Evolutionary conservation across 2,888 invertebrate species (phyloP), one percentile per base, ranked within the genome.

Genomic region (Rhaphigaster nebulosa): DNA sequence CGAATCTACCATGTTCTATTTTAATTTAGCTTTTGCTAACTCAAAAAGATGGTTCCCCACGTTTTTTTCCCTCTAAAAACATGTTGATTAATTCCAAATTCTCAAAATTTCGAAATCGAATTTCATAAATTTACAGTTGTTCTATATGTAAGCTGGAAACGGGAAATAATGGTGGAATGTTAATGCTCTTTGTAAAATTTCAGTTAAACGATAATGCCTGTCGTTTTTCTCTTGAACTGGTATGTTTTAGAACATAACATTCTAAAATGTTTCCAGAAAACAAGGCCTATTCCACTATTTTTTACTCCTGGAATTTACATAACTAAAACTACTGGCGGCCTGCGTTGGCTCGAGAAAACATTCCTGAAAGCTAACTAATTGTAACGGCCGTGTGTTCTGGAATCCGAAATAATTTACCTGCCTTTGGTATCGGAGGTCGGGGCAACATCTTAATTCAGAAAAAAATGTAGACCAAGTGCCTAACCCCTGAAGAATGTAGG

Each of bases 371-470:
- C 20, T 76, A 76, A 76, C 70, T 76, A 38, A 76, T 76, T 76
- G 70, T 76, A 76, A 76, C 70, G 34, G 70, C 70, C 20, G 34
- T 76, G 45, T 26, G n/a, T 84, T 41, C 45, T 45, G 84, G 84
- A 84, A 84, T 50, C 15, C n/a, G 84, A 84, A 41, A 84, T 84
- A 84, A 84, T 84, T 84, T 84, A 45, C 15, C 84, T 45, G 45
- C 5, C n/a, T n/a, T 50, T n/a, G 84, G 45, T 84, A 26, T 50
- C 26, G n/a, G n/a, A 84, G 84, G 13, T 84, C 26, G 8, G 3
- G 84, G n/a, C 84, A 2, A 45, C 45, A n/a, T 84, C 84, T 84
- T 50, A 84, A 84, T 84, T 84, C 84, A n/a, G 84, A 84, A 84
- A n/a, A 84, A 84, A 80, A 80, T 80, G 80, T 80, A 45, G 80